A percentile compares a stretch with the other conserved stretches of the same genome.
phyloP scores from a whole-genome alignment of 30 jellyfish, hydroid and myxozoan species.

The Hydra vulgaris region DNA sequence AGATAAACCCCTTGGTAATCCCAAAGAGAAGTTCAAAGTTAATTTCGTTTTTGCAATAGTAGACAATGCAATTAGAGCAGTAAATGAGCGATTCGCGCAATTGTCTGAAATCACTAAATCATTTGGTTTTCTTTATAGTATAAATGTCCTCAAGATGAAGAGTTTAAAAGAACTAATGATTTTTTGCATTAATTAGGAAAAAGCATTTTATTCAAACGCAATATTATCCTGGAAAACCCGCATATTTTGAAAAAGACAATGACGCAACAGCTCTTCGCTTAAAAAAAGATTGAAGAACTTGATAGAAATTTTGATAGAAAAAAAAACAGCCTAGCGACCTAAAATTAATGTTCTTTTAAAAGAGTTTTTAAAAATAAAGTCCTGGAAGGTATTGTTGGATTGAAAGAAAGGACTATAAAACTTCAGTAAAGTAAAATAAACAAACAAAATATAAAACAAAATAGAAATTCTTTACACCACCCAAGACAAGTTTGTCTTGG shows the following conservation, averaged over 20 bases:
- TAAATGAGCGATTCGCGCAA: neutral
- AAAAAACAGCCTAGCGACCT: neutral
- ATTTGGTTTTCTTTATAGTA: neutral
- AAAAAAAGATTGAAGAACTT: neutral
- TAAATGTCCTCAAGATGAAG: neutral
- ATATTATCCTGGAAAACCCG: neutral
- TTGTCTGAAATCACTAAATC: neutral
- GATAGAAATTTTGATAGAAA: neutral
- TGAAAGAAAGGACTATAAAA: too few relatives aligned
- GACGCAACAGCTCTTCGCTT: neutral
- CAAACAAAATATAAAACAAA: neutral
- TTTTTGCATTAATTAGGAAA: neutral
- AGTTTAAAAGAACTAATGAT: neutral
- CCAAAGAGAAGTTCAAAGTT: neutral
- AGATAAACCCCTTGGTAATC: neutral
- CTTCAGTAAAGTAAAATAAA: too few relatives aligned
- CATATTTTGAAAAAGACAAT: neutral
- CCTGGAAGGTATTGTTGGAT: too few relatives aligned
- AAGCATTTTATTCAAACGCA: neutral
- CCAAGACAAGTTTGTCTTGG: too few relatives aligned
- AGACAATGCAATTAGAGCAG: neutral
- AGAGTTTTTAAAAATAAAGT: neutral
- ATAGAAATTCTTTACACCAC: neutral
- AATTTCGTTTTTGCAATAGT: neutral
- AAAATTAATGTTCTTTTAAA: neutral